Base-by-base conservation (phyloP, 2,113 vertebrate genomes). In the Tiliqua scincoides region DNA sequence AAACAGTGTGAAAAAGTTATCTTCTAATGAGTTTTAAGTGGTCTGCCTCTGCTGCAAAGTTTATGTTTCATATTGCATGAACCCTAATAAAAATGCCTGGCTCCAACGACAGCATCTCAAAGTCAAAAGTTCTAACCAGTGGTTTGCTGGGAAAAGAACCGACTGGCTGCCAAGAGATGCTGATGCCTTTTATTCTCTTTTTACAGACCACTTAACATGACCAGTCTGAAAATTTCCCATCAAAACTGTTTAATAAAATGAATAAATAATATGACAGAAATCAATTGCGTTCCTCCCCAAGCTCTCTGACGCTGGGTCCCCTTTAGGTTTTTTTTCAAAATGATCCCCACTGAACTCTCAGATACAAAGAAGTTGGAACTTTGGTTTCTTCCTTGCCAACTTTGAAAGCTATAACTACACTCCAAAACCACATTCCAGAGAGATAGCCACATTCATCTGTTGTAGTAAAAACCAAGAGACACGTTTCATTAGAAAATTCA, bases 151-250 rank as follows among this genome's bases (percentile, higher is more conserved):
- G 32, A n/a, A 32, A 77, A 78, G n/a, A 67, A 21, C 65, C 18
- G 23, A 14, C 76, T 87, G 40, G 87, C 25, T 84, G 72, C 82
- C 57, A 59, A 75, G 73, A 76, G 85, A 77, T 79, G 83, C 35
- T 0, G 82, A 40, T 83, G 52, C 23, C 54, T 86, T 78, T 83
- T 52, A 43, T 59, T 84, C 82, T 61, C 8, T 37, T 65, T 71
- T 77, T 84, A 77, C 81, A 88, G 73, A 77, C 62, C 32, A 17
- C 70, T 72, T 43, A 68, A 70, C 0, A 82, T 3, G 23, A 83
- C 25, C 61, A 86, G 75, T 84, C 75, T 79, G 52, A 79, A 90
- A 88, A 87, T 17, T 7, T 43, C 9, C 27, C 81, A 21, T 59
- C 43, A 48, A 48, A 48, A 48, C 43, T 48, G 43, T 48, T 48